phyloP scores from a whole-genome alignment of 2,113 vertebrate species.

The Rhagologus leucostigma region DNA sequence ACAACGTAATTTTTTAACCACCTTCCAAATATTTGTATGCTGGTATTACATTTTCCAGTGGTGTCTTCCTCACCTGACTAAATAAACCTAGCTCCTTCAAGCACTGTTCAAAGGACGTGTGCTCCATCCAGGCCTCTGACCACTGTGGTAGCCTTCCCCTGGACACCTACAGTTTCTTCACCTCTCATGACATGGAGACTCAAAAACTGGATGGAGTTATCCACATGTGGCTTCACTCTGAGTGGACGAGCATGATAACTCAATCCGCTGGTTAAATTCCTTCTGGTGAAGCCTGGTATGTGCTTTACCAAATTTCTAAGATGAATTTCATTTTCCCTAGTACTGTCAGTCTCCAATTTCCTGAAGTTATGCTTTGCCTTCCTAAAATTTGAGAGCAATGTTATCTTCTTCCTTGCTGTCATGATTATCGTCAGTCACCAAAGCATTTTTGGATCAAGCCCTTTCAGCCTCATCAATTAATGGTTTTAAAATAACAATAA shows the following conservation, averaged over 20 bases:
- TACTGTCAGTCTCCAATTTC: not conserved
- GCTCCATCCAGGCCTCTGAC: not conserved
- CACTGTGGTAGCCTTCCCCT: not conserved
- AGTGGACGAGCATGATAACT: not conserved
- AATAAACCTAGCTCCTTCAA: not conserved
- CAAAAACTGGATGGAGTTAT: not conserved
- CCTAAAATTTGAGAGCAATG: not conserved
- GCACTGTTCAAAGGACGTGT: not conserved
- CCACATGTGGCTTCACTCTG: not conserved
- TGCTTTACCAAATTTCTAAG: not conserved
- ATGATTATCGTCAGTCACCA: not conserved
- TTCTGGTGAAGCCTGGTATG: not conserved
- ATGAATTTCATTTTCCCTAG: not conserved
- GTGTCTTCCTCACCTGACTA: not conserved
- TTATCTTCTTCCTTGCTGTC: not conserved
- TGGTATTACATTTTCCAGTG: not conserved
- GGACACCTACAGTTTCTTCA: not conserved
- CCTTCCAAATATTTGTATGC: not conserved
- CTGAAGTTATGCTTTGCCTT: not conserved
- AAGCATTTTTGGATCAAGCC: not conserved
- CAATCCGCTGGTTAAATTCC: not conserved
- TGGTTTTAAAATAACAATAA: not conserved
- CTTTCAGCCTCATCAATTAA: not conserved
- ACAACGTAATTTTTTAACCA: not conserved
- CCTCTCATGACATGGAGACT: accelerated